Percentiles rank a stretch among this genome's conserved stretches.
These are phyloP conservation scores for Morus bassanus DNA, from an alignment of 2,797 vertebrate genomes.

Conservation along the genomic window DNA sequence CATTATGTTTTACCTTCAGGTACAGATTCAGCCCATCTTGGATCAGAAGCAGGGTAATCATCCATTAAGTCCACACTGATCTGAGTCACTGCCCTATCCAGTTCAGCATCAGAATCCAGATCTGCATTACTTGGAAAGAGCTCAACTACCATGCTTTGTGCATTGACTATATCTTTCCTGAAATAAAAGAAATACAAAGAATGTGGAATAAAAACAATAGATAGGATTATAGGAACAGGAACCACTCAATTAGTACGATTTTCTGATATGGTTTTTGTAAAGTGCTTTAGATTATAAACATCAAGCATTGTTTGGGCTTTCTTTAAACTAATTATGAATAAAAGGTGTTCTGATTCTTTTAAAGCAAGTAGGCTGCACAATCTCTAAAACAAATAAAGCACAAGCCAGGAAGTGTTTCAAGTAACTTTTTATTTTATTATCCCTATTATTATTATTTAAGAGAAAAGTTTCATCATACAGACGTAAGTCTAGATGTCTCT, in stretches of 20 bases:
- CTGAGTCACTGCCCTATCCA: constrained; percentile 84
- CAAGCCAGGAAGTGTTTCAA: not conserved
- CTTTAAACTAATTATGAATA: not conserved
- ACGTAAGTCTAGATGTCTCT: not conserved
- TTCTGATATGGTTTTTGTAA: not conserved
- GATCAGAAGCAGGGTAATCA: constrained; percentile 95
- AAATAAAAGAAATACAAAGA: constrained; percentile 1
- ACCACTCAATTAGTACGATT: not conserved
- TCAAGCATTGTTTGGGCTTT: not conserved
- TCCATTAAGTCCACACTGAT: constrained; percentile 91
- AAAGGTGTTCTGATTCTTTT: not conserved
- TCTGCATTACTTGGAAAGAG: constrained; percentile 80
- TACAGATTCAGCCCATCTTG: constrained; percentile 95
- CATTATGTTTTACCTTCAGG: constrained; percentile 84
- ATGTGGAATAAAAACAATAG: not conserved
- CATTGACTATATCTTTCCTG: constrained; percentile 86
- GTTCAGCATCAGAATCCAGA: constrained; percentile 77
- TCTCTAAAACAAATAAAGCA: not conserved
- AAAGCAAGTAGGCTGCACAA: not conserved
- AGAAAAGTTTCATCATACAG: not conserved
- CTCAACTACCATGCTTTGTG: constrained; percentile 85
- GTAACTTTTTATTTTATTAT: not conserved
- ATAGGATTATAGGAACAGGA: not conserved
- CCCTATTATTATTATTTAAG: not conserved
- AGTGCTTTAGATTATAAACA: not conserved